These are phyloP conservation scores for Octopus bimaculoides DNA, from an alignment of 1,140 invertebrate genomes.

Conservation along the genomic window DNA sequence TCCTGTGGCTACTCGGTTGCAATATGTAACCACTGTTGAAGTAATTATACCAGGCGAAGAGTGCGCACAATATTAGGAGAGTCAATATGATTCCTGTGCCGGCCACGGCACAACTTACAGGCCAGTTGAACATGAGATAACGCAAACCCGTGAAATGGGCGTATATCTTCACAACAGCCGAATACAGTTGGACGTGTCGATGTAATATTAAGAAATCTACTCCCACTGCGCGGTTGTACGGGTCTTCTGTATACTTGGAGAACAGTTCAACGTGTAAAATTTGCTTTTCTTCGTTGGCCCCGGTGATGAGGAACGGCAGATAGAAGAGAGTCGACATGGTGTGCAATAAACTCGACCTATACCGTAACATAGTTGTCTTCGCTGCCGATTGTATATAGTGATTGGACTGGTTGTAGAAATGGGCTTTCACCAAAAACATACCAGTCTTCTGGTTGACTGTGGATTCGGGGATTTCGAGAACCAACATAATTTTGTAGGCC, in stretches of 20 bases:
- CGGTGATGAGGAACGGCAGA: not conserved
- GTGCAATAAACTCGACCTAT: not conserved
- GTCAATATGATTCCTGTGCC: not conserved
- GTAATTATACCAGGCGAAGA: not conserved
- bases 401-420: not conserved
- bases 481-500: not conserved
- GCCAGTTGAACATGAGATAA: not conserved
- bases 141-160: conserved; percentile 5
- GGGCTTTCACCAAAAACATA: not conserved
- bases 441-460: not conserved
- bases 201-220: not conserved
- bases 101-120: not conserved
- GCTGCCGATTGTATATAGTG: not conserved
- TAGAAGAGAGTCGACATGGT: not conserved
- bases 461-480: not conserved
- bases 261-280: not conserved
- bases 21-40: not conserved
- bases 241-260: not conserved
- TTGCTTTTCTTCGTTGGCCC: not conserved
- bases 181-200: not conserved
- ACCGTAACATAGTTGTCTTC: not conserved
- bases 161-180: not conserved
- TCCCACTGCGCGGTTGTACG: not conserved
- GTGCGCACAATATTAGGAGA: not conserved
- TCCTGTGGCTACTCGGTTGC: not conserved